Base-by-base conservation (phyloP, 2,113 vertebrate species). In the Typhlomys cinereus region DNA sequence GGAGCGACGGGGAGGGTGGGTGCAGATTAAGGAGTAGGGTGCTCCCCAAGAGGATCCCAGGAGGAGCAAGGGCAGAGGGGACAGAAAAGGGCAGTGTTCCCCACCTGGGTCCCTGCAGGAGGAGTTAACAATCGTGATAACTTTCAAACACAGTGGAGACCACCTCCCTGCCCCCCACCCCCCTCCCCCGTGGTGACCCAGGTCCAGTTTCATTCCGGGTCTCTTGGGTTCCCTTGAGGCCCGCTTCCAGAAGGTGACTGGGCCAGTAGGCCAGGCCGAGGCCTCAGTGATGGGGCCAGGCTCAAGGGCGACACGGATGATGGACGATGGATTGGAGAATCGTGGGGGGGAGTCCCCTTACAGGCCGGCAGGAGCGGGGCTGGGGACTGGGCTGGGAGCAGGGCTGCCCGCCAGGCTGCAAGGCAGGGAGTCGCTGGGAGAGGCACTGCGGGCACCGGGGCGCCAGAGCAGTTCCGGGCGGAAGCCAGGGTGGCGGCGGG, bases 401-500 rank as follows among this genome's bases (percentile, higher is more conserved):
- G 97, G 97, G 71, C 97, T 96, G 75, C 96, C 81, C 0, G 97
- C 95, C 91, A 95, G 82, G 83, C 97, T 97, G 94, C 96, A 94
- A 70, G 96, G 95, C 94, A 96, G 91, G 0, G 96, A 96, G 92
- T 96, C 95, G 92, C 96, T 96, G 90, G 97, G 97, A 0, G 97
- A 98, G 44, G 84, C 9, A 41, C 96, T 96, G 69, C 96, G 96
- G 86, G 92, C 50, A 4, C 95, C 93, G 0, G 94, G 96, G 62
- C 97, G 96, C 4, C 95, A 92, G 34, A 98, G 96, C 95, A 98
- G 97, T 48, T 96, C 96, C 9, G 98, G 98, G 27, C 92, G 95
- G 96, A 97, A 98, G 73, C 97, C 91, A 0, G 97, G 98, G 91
- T 98, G 98, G 25, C 97, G 97, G 46, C 97, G 98, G 2, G 97